Evolutionary conservation across 2,113 vertebrate genomes (phyloP).

Genomic region (Neotoma lepida): DNA sequence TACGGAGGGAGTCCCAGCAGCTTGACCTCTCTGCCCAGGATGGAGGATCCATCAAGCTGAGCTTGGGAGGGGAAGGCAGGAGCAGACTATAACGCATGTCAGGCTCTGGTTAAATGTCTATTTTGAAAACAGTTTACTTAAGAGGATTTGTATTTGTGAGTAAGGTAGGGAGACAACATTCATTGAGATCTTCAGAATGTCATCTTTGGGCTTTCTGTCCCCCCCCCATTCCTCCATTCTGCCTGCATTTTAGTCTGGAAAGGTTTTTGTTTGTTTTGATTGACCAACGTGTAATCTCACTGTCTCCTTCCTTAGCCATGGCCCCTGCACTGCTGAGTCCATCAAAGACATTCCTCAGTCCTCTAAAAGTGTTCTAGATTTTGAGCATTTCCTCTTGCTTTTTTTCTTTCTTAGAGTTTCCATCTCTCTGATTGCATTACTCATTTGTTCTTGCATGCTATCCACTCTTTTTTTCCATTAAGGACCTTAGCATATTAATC

Average conservation of each 20-base stretch:
- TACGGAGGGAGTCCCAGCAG: background rate
- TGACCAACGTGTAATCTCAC: background rate
- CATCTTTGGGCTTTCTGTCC: background rate
- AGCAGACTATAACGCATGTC: background rate
- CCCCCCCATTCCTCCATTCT: background rate
- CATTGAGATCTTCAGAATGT: background rate
- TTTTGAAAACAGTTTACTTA: background rate
- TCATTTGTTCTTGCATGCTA: conserved; percentile 55
- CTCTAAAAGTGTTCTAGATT: conserved; percentile 29
- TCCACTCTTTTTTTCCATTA: conserved; percentile 54
- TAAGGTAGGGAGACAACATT: background rate
- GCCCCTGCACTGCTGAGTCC: background rate
- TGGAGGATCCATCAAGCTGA: background rate
- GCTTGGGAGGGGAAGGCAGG: background rate
- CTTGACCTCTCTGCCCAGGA: background rate
- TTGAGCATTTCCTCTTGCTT: conserved; percentile 16
- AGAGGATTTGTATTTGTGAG: background rate
- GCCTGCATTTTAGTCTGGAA: background rate
- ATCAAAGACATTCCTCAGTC: conserved; percentile 49
- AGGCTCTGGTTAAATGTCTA: background rate
- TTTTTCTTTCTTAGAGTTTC: conserved; percentile 31
- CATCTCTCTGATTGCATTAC: conserved; percentile 57
- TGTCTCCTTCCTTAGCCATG: background rate
- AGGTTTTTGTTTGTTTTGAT: background rate
- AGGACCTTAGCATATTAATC: conserved; percentile 52